phyloP scores from a whole-genome alignment of 2,888 invertebrate genomes.

The Pinctada fucata region DNA sequence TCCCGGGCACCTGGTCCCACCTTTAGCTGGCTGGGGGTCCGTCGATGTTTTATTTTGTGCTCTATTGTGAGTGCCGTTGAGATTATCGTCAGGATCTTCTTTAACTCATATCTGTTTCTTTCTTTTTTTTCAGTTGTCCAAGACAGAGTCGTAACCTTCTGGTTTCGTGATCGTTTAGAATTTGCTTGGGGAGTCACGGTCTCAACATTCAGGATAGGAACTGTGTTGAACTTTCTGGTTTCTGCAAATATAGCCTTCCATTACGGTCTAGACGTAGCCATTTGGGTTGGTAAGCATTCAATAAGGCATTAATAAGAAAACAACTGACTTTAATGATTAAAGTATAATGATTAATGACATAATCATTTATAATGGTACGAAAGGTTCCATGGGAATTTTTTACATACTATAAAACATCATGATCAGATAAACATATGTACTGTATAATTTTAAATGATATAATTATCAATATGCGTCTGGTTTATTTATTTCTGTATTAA shows the following conservation, averaged over 20 bases:
- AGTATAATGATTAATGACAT: too few species aligned
- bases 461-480: too few species aligned
- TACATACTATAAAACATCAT: background rate
- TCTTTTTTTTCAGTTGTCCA: background rate
- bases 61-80: too few species aligned
- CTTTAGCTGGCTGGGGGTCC: too few species aligned
- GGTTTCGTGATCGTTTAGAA: conserved; percentile 2
- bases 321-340: too few species aligned
- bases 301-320: background rate
- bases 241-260: background rate
- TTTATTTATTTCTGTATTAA: too few species aligned
- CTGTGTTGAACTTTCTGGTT: conserved; percentile 4
- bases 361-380: background rate
- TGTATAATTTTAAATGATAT: too few species aligned
- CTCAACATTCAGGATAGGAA: background rate
- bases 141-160: background rate
- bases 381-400: background rate
- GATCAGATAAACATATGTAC: background rate
- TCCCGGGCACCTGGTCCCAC: too few species aligned
- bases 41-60: too few species aligned
- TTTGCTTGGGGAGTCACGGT: conserved; percentile 1
- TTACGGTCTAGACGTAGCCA: background rate
- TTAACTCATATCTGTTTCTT: background rate
- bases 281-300: background rate
- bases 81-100: too few species aligned